Base-by-base conservation (phyloP, 1,140 invertebrate species). In the Lucilia sericata region DNA sequence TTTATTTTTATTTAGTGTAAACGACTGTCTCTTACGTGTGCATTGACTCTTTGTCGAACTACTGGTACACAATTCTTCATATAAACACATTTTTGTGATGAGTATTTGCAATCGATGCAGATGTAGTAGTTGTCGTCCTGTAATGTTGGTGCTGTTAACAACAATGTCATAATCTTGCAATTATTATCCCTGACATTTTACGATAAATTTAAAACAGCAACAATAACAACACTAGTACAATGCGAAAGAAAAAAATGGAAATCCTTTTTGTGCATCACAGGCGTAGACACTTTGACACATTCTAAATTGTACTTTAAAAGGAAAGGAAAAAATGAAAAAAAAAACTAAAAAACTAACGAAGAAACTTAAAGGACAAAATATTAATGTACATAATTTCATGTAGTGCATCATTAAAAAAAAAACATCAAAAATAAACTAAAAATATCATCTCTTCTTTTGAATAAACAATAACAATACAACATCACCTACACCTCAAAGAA, bases 221-320 rank as follows among this genome's bases (percentile, higher is more conserved):
- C 21, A 70, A 70, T 70, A 70, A 70, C 65, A 49, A 78, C 75
- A 78, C 36, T 13, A 47, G 42, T 47, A 49, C 76, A 80, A 49
- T 42, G 47, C n/a, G 8, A 80, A 80, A 51, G n/a, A 78, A n/a
- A 21, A 60, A 30, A 25, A 82, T 82, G 81, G 34, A 34, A 78
- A 55, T 78, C 10, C 49, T 42, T 80, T 78, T 84, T 78, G 83
- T 78, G 34, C 49, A 78, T 78, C 74, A 78, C 49, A 74, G 86
- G 85, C 86, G 85, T 85, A 86, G 87, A 86, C 88, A 90, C 86
- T 88, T 90, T 90, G 89, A 90, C 89, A 87, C 87, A 87, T 88
- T 90, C 86, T 88, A 90, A 88, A 89, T 87, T 89, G 88, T 87
- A 87, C 85, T 85, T 85, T 87, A 86, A n/a, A 13, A 83, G 55